Evolutionary conservation across 2,797 vertebrate genomes (phyloP).

Genomic region (Sebastes steindachneri): DNA sequence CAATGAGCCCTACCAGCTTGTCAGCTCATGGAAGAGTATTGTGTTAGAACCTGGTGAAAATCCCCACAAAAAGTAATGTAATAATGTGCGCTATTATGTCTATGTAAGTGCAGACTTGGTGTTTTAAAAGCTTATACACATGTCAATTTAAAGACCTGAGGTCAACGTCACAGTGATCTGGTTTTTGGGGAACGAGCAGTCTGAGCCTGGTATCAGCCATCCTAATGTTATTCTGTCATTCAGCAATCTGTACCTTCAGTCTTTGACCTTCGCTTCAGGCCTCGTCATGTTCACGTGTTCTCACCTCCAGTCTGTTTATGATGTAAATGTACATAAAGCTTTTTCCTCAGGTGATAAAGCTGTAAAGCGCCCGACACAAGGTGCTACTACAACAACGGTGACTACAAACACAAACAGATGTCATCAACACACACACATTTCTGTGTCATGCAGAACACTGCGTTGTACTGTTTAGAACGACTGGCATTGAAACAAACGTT

Average conservation of each 20-base stretch:
- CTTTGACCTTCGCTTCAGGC: background rate
- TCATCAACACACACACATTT: background rate
- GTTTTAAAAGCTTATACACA: slow-evolving; percentile 9
- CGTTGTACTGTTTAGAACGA: background rate
- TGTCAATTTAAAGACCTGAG: background rate
- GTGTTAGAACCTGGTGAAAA: slow-evolving; percentile 2
- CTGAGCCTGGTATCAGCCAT: background rate
- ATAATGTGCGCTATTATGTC: background rate
- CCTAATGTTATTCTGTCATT: background rate
- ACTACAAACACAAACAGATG: slow-evolving; percentile 5
- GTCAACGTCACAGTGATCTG: background rate
- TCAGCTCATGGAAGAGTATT: background rate
- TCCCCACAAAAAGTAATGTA: background rate
- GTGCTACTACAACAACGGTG: slow-evolving; percentile 50
- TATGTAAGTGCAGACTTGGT: slow-evolving; percentile 24
- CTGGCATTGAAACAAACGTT: slow-evolving; percentile 25
- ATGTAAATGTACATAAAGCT: slow-evolving; percentile 23
- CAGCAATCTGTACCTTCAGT: background rate
- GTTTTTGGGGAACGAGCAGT: background rate
- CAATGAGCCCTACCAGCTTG: slow-evolving; percentile 10
- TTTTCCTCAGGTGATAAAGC: slow-evolving; percentile 33
- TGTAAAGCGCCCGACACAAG: slow-evolving; percentile 22
- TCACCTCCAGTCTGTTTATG: background rate
- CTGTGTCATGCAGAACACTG: background rate
- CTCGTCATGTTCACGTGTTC: background rate